Evolutionary conservation across 2,888 invertebrate species (phyloP).

Genomic region (Phaedon cochleariae): DNA sequence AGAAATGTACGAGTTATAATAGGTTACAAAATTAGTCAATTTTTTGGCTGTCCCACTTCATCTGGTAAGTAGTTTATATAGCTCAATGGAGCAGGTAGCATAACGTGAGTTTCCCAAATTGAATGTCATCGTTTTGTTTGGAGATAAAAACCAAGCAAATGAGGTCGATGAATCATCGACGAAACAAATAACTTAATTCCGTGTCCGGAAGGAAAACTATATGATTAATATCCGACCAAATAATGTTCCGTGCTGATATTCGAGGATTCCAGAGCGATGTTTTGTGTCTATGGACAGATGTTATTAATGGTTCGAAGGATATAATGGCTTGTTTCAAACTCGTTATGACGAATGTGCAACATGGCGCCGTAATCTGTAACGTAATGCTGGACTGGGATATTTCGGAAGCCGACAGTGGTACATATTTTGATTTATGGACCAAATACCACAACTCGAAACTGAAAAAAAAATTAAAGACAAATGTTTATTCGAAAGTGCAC

Average conservation of each 20-base stretch:
- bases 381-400: not conserved
- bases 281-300: constrained; percentile 41
- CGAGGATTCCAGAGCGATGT: constrained; percentile 37
- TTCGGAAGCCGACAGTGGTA: not conserved
- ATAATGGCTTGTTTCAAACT: constrained; percentile 19
- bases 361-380: not conserved
- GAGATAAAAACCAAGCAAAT: not conserved
- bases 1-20: no score
- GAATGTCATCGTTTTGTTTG: no score
- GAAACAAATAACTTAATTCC: constrained; percentile 19
- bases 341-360: constrained; percentile 12
- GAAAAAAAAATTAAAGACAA: no score
- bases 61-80: no score
- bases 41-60: no score
- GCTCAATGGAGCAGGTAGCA: no score
- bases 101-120: no score
- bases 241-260: constrained; percentile 46
- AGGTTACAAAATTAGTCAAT: no score
- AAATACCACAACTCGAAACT: not conserved
- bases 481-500: no score
- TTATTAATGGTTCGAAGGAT: constrained; percentile 44
- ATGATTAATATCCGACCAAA: constrained; percentile 46
- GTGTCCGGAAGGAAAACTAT: constrained; percentile 42
- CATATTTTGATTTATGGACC: not conserved
- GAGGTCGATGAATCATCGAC: not conserved